These are phyloP conservation scores for Manis crassicaudata DNA, from an alignment of 2,797 vertebrate genomes.

Conservation along the genomic window DNA sequence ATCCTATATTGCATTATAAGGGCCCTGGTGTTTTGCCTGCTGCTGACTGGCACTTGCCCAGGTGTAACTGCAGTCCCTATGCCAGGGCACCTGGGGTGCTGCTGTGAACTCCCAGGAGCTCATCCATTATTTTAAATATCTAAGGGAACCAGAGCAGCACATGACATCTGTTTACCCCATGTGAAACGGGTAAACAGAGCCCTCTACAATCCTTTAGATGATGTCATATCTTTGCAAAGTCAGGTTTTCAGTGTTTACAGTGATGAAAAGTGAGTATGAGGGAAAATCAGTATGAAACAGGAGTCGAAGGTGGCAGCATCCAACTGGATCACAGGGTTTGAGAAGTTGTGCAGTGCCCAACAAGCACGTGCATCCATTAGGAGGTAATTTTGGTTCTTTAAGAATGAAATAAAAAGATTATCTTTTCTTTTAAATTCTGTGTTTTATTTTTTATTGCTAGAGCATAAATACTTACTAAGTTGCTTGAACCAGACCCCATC, in stretches of 20 bases:
- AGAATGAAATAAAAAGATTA: background rate
- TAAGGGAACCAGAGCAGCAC: background rate
- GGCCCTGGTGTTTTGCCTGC: background rate
- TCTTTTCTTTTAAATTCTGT: constrained; percentile 11
- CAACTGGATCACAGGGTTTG: background rate
- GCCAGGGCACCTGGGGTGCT: background rate
- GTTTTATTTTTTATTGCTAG: background rate
- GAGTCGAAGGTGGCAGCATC: background rate
- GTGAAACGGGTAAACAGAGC: background rate
- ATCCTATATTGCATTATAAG: background rate
- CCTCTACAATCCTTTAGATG: background rate
- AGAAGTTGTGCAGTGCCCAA: background rate
- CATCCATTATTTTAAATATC: background rate
- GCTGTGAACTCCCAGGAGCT: background rate
- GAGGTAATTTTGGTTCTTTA: background rate
- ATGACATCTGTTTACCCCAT: background rate
- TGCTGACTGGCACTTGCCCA: background rate
- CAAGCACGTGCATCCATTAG: background rate
- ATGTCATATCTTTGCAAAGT: background rate
- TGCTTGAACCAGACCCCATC: background rate
- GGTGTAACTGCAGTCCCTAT: background rate
- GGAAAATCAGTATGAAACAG: background rate
- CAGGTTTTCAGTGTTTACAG: background rate
- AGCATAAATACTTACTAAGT: background rate
- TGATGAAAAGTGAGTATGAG: background rate